Evolutionary conservation across 2,113 vertebrate genomes (phyloP), one percentile per base, ranked within the genome.

Genomic region (Vidua macroura): DNA sequence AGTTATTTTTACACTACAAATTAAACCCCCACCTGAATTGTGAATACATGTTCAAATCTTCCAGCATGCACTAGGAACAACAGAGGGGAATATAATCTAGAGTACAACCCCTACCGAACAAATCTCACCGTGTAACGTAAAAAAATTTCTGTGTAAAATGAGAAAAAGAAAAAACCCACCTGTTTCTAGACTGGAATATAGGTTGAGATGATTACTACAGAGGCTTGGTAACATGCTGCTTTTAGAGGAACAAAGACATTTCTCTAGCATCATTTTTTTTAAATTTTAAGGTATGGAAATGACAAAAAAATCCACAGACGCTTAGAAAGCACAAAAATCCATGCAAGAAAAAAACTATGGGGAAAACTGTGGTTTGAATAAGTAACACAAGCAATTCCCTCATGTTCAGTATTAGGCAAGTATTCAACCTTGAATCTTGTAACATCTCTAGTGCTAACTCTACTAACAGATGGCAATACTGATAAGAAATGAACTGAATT

Each of bases 81-180:
- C 12, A 44, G 16, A 2, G 8, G 11, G 24, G 8, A 58, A 53
- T 15, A 44, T 2, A 58, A 33, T 10, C 13, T 11, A 8, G 6
- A 69, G 31, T 16, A 76, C 15, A 77, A 59, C 14, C 11, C 25
- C 49, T 2, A 44, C 10, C 51, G 11, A 37, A 63, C 21, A 58
- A 67, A 53, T n/a, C 11, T 37, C 60, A 46, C 9, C 35, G 7
- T 0, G 0, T 33, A 44, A 31, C 3, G 2, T 27, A 4, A 31
- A 56, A 60, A 59, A 20, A 70, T 13, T 1, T 4, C 8, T 10
- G 2, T 7, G 3, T 11, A 68, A 28, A 41, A 8, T 13, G 52
- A 73, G 44, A 19, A 58, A 83, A 67, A 16, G 20, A n/a, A 46
- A 27, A 52, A 33, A 3, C 1, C 0, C 1, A 4, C 2, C 11